phyloP scores from a whole-genome alignment of 2,888 invertebrate species.

The Lamproptera curius region DNA sequence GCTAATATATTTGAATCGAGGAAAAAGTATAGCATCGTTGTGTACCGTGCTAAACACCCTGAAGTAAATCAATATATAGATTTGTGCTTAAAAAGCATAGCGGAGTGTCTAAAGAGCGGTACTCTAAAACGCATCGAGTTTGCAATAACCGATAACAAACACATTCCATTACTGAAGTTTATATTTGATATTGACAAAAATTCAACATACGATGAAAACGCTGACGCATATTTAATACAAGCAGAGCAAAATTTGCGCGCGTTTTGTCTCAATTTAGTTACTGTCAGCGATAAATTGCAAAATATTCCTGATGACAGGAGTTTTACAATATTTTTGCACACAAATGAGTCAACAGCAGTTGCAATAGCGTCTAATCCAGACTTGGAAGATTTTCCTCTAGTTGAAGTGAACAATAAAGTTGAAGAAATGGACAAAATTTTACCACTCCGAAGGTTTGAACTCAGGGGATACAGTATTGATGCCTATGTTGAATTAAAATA shows the following conservation, averaged over 20 bases:
- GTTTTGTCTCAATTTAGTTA: slow-evolving; percentile 78
- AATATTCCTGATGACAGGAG: slow-evolving; percentile 72
- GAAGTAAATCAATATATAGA: slow-evolving; percentile 81
- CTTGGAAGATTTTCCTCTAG: slow-evolving; percentile 63
- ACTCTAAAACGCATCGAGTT: slow-evolving; percentile 74
- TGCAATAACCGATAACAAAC: slow-evolving; percentile 52
- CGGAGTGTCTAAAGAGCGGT: slow-evolving; percentile 67
- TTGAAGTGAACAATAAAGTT: slow-evolving; percentile 45
- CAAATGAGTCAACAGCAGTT: slow-evolving; percentile 78
- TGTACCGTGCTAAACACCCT: slow-evolving; percentile 80
- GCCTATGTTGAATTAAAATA: slow-evolving; percentile 51
- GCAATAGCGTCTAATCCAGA: slow-evolving; percentile 72
- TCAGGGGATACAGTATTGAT: slow-evolving; percentile 52
- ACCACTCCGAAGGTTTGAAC: slow-evolving; percentile 51
- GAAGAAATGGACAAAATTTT: slow-evolving; percentile 44
- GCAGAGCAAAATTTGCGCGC: slow-evolving; percentile 80
- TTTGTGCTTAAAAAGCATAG: slow-evolving; percentile 69
- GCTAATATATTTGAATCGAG: slow-evolving; percentile 78
- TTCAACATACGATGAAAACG: slow-evolving; percentile 42
- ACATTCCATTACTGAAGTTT: slow-evolving; percentile 48
- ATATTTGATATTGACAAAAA: slow-evolving; percentile 55
- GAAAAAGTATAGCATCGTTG: slow-evolving; percentile 80
- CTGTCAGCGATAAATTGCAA: slow-evolving; percentile 63
- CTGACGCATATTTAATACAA: slow-evolving; percentile 80
- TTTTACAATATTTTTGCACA: slow-evolving; percentile 80